These are phyloP conservation scores for Rhynchonema sp. DNA, from an alignment of 2,888 invertebrate species.

Conservation along the genomic window DNA sequence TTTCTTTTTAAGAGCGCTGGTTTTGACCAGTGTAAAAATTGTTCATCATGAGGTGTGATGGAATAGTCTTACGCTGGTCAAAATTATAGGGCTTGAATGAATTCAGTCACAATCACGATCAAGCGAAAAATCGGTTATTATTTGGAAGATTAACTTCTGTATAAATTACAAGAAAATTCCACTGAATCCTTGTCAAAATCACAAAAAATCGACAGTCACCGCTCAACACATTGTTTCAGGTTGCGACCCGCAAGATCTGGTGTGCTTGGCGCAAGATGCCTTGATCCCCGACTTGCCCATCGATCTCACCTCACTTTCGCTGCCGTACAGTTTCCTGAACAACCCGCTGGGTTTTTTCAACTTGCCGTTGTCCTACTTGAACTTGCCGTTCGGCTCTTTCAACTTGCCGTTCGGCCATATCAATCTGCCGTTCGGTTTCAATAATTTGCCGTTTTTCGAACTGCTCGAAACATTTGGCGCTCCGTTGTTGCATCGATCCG, in stretches of 20 bases:
- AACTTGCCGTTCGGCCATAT: constrained; percentile 6
- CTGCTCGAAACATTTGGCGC: constrained; percentile 4
- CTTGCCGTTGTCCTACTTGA: constrained; percentile 5
- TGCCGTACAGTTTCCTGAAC: constrained; percentile 7
- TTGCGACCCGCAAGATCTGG: background rate
- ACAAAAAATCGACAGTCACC: no score
- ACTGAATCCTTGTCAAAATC: no score
- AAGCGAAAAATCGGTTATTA: no score
- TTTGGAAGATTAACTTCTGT: no score
- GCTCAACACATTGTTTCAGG: no score
- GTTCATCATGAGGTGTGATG: no score
- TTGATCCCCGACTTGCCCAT: constrained; percentile 1
- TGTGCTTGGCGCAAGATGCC: background rate
- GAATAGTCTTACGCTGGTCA: no score
- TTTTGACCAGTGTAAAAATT: no score
- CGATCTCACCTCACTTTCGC: background rate
- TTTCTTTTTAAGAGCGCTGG: no score
- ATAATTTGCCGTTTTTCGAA: constrained; percentile 5
- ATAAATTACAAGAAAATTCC: no score
- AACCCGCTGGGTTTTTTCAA: constrained; percentile 8
- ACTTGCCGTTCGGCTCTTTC: constrained; percentile 5
- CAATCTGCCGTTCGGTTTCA: constrained; percentile 3
- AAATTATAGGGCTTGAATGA: no score
- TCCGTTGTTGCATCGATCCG: background rate
- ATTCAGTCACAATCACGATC: no score